phyloP scores from a whole-genome alignment of 1,140 invertebrate species.

The Mylabris phalerata region DNA sequence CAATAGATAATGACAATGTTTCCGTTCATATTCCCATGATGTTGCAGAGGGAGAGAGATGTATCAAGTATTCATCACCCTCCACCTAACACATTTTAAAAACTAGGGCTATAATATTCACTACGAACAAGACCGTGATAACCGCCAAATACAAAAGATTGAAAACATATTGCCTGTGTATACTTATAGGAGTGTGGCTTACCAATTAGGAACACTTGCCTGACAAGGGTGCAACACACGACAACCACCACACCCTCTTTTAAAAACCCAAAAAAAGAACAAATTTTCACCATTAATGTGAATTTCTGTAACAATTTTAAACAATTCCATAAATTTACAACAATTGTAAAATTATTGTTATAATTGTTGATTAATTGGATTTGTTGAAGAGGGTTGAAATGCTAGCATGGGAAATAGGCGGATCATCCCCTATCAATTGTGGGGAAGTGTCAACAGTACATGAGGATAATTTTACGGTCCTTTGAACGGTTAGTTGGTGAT shows the following conservation, averaged over 20 bases:
- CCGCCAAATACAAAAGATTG: constrained; percentile 28
- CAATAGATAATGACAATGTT: constrained; percentile 34
- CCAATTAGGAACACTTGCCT: constrained; percentile 31
- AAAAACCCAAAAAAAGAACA: too few relatives aligned
- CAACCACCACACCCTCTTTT: too few relatives aligned
- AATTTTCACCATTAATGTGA: too few relatives aligned
- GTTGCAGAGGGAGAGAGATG: not conserved
- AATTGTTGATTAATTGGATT: too few relatives aligned
- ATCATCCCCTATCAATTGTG: constrained; percentile 22
- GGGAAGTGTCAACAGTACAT: constrained; percentile 25
- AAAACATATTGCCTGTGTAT: constrained; percentile 35
- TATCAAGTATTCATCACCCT: not conserved
- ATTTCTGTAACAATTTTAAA: too few relatives aligned
- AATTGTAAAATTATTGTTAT: too few relatives aligned
- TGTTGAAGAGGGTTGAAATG: too few relatives aligned
- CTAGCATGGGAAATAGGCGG: constrained; percentile 20
- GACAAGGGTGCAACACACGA: too few relatives aligned
- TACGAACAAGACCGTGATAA: constrained; percentile 29
- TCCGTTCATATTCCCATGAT: constrained; percentile 33
- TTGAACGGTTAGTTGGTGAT: constrained; percentile 19
- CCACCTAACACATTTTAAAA: constrained; percentile 19
- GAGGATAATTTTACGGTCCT: constrained; percentile 26
- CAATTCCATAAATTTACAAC: too few relatives aligned
- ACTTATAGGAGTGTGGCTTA: constrained; percentile 37
- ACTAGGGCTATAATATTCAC: constrained; percentile 39